These are phyloP conservation scores for Lymantria dispar DNA, from an alignment of 2,888 invertebrate genomes.

Conservation along the genomic window DNA sequence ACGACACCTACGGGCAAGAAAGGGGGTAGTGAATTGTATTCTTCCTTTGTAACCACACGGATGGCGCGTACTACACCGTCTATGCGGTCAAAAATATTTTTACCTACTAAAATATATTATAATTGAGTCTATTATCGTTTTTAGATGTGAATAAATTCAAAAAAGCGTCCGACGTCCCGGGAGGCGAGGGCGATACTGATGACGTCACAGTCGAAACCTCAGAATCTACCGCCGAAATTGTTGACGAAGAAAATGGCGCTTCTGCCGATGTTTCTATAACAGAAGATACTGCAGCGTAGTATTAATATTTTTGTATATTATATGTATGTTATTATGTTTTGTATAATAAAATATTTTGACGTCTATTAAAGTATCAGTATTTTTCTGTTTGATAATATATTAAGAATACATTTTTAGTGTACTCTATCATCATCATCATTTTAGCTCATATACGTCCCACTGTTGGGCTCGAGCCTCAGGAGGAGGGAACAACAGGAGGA, in stretches of 20 bases:
- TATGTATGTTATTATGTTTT: constrained; percentile 20
- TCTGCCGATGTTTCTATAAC: constrained; percentile 9
- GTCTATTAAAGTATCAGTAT: neutral
- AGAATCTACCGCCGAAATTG: constrained; percentile 8
- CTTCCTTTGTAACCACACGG: no score
- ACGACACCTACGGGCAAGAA: no score
- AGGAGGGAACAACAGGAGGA: no score
- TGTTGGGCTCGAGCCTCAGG: no score
- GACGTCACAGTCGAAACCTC: constrained; percentile 21
- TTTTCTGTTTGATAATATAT: no score
- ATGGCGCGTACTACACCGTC: no score
- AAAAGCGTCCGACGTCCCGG: constrained; percentile 72
- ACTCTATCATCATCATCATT: no score
- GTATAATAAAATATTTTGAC: constrained; percentile 17
- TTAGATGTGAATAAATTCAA: constrained; percentile 88
- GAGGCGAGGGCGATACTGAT: constrained; percentile 20
- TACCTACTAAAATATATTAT: no score
- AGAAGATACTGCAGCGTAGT: constrained; percentile 18
- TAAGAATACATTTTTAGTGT: no score
- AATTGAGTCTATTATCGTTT: constrained; percentile 12
- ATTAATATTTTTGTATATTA: constrained; percentile 1
- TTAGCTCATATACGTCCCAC: no score
- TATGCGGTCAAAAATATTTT: no score
- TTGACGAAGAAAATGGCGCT: neutral
- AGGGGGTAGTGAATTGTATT: no score